Evolutionary conservation across 2,888 invertebrate species (phyloP).

Genomic region (Scaeva pyrastri): DNA sequence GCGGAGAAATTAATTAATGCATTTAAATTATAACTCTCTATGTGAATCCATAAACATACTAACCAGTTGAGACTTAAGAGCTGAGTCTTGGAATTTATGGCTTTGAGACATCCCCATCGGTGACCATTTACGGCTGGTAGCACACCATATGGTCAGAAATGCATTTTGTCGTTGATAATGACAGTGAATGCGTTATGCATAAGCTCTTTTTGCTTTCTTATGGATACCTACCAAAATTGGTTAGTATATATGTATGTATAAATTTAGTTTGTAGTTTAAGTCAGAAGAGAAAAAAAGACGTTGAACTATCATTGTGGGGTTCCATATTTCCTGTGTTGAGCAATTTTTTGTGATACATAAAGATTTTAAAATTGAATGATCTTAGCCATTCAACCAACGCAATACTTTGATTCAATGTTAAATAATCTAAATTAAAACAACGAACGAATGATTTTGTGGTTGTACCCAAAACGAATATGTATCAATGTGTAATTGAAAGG

Average conservation of each 20-base stretch:
- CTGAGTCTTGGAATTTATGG: constrained; percentile 36
- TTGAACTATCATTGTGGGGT: neutral
- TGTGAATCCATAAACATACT: constrained; percentile 43
- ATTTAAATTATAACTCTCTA: constrained; percentile 25
- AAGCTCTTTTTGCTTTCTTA: constrained; percentile 15
- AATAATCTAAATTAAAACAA: too few relatives aligned
- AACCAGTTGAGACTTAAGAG: constrained; percentile 39
- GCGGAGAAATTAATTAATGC: constrained; percentile 60
- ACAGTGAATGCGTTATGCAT: constrained; percentile 50
- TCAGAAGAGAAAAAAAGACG: neutral
- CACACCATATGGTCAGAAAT: constrained; percentile 60
- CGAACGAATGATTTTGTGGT: too few relatives aligned
- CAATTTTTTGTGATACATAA: constrained; percentile 1
- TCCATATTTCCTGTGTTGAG: neutral
- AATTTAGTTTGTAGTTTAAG: neutral
- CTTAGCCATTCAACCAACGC: constrained; percentile 21
- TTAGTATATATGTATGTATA: too few relatives aligned
- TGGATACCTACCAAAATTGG: neutral
- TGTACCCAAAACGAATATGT: too few relatives aligned
- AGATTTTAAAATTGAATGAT: constrained; percentile 31
- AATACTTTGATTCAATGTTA: neutral
- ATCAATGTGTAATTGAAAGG: too few relatives aligned
- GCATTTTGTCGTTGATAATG: constrained; percentile 41
- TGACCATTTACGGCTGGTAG: constrained; percentile 58
- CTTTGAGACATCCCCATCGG: constrained; percentile 30